Evolutionary conservation across 1,140 invertebrate species (phyloP).

Genomic region (Elysia chlorotica): DNA sequence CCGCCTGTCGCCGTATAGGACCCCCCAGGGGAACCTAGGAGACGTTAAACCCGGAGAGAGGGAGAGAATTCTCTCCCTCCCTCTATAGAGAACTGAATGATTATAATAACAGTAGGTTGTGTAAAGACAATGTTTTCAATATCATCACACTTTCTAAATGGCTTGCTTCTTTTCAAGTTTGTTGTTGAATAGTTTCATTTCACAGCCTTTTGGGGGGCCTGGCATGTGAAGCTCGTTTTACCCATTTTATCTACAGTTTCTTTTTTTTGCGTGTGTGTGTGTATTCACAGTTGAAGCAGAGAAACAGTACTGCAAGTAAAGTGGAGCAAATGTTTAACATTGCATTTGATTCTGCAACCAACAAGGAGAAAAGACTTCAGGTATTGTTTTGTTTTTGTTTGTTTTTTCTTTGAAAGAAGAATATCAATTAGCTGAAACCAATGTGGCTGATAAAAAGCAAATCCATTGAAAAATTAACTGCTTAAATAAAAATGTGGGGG

Average conservation of each 20-base stretch:
- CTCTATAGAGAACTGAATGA: not conserved
- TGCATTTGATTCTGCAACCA: constrained; percentile 53
- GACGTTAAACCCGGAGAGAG: not conserved
- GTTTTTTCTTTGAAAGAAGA: too few species aligned
- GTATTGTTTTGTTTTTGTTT: constrained; percentile 33
- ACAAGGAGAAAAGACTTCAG: constrained; percentile 59
- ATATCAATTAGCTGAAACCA: too few species aligned
- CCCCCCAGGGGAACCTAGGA: not conserved
- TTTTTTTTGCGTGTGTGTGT: not conserved
- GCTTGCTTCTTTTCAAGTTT: not conserved
- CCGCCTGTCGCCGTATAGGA: too few species aligned
- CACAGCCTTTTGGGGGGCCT: too few species aligned
- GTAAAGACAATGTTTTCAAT: not conserved
- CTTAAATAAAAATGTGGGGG: too few species aligned
- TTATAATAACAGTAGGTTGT: not conserved
- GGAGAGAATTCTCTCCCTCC: not conserved
- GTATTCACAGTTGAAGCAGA: constrained; percentile 55
- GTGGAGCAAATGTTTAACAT: constrained; percentile 65
- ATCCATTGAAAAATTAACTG: too few species aligned
- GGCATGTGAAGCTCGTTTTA: too few species aligned
- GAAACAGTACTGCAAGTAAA: constrained; percentile 60
- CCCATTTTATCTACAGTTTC: too few species aligned
- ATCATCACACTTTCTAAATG: not conserved
- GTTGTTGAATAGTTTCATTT: not conserved
- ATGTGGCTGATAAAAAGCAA: too few species aligned